phyloP scores from a whole-genome alignment of 2,797 vertebrate species.

The Parambassis ranga region DNA sequence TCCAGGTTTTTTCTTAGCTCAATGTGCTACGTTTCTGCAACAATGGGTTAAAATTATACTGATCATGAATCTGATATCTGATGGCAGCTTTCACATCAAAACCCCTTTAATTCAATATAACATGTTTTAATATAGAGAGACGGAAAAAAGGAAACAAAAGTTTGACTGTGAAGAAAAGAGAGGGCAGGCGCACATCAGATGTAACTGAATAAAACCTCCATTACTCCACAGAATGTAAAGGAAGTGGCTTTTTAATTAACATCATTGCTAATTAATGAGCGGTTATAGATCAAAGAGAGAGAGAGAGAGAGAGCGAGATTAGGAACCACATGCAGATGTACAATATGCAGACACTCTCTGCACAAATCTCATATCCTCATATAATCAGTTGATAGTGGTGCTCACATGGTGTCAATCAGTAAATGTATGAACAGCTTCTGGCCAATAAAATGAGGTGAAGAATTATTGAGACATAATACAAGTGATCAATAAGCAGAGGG shows the following conservation, averaged over 20 bases:
- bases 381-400: neutral
- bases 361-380: neutral
- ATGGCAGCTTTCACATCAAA: conserved; percentile 25
- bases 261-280: conserved; percentile 53
- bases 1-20: conserved; percentile 17
- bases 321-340: neutral
- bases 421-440: conserved; percentile 13
- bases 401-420: conserved; percentile 27
- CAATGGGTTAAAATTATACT: conserved; percentile 9
- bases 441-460: conserved; percentile 31
- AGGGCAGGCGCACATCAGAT: conserved; percentile 14
- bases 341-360: neutral
- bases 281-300: conserved; percentile 43
- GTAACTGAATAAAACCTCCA: conserved; percentile 61
- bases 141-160: conserved; percentile 13
- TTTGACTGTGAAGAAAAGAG: conserved; percentile 26
- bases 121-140: conserved; percentile 35
- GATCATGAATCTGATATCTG: conserved; percentile 25
- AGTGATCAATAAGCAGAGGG: conserved; percentile 73
- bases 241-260: conserved; percentile 64
- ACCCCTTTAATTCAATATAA: conserved; percentile 20
- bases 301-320: conserved; percentile 31
- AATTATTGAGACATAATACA: conserved; percentile 74
- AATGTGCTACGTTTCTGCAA: neutral
- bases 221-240: conserved; percentile 54